Percentiles rank a stretch among this genome's conserved stretches.
These are phyloP conservation scores for Drosophila ogumai DNA, from an alignment of 1,140 invertebrate genomes.

Conservation along the genomic window DNA sequence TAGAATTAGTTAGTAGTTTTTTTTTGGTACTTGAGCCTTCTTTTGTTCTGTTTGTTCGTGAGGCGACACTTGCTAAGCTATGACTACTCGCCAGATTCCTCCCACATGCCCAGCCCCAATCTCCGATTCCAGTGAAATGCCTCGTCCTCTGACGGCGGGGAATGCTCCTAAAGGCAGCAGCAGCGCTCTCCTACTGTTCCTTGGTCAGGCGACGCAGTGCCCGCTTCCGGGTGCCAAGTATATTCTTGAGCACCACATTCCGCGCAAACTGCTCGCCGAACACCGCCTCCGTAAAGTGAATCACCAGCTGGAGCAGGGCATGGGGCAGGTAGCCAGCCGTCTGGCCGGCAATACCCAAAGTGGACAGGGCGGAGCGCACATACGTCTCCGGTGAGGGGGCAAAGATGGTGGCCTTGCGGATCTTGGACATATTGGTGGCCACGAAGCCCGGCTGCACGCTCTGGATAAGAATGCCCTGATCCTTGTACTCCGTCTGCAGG, in stretches of 20 bases:
- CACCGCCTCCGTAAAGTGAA: slow-evolving; percentile 61
- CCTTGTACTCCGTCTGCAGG: slow-evolving; percentile 91
- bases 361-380: slow-evolving; percentile 91
- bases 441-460: slow-evolving; percentile 95
- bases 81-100: slow-evolving; percentile 25
- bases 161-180: neutral
- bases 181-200: slow-evolving; percentile 52
- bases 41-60: slow-evolving; percentile 12
- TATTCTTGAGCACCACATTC: slow-evolving; percentile 69
- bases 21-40: slow-evolving; percentile 32
- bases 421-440: slow-evolving; percentile 96
- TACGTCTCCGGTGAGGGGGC: slow-evolving; percentile 92
- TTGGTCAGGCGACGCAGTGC: slow-evolving; percentile 69
- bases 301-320: slow-evolving; percentile 87
- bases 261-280: slow-evolving; percentile 73
- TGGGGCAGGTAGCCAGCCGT: slow-evolving; percentile 94
- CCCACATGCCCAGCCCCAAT: slow-evolving; percentile 20
- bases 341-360: slow-evolving; percentile 89
- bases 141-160: neutral
- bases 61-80: slow-evolving; percentile 13
- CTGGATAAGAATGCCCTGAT: slow-evolving; percentile 93
- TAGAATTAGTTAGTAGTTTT: slow-evolving; percentile 22
- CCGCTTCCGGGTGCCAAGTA: slow-evolving; percentile 65
- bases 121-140: slow-evolving; percentile 18
- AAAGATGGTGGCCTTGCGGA: slow-evolving; percentile 91